phyloP scores from a whole-genome alignment of 2,797 vertebrate species.

The Syngnathus acus region DNA sequence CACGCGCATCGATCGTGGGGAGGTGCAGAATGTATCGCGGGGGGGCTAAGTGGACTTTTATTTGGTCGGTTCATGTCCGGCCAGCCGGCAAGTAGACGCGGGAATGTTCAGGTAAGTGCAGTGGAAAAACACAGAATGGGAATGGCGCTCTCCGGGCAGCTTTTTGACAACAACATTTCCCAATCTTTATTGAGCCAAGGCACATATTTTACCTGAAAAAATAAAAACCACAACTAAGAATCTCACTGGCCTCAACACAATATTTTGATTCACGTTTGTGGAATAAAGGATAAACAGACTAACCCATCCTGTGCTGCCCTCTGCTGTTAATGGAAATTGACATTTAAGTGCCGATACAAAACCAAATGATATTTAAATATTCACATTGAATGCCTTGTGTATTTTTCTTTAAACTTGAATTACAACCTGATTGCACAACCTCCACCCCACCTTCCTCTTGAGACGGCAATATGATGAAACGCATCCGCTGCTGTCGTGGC shows the following conservation, averaged over 20 bases:
- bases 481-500: neutral
- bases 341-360: too few species aligned
- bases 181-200: neutral
- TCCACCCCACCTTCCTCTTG: conserved; percentile 4
- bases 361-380: too few species aligned
- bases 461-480: conserved; percentile 5
- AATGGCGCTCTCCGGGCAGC: conserved; percentile 14
- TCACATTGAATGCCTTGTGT: too few species aligned
- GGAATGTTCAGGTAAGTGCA: conserved; percentile 21
- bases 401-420: too few species aligned
- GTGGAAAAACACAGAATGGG: conserved; percentile 17
- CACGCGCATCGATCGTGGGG: conserved; percentile 9
- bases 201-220: too few species aligned
- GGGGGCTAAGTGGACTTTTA: conserved; percentile 5
- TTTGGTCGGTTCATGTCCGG: conserved; percentile 2
- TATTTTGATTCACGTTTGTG: too few species aligned
- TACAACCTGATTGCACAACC: neutral
- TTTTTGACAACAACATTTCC: neutral
- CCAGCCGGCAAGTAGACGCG: neutral
- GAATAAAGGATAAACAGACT: too few species aligned
- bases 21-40: conserved; percentile 10
- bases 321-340: too few species aligned
- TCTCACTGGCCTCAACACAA: too few species aligned
- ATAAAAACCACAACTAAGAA: too few species aligned
- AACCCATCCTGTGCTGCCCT: too few species aligned